Percentiles rank a stretch among this genome's conserved stretches.
phyloP scores from a whole-genome alignment of 2,113 vertebrate genomes.

The Albula goreensis region DNA sequence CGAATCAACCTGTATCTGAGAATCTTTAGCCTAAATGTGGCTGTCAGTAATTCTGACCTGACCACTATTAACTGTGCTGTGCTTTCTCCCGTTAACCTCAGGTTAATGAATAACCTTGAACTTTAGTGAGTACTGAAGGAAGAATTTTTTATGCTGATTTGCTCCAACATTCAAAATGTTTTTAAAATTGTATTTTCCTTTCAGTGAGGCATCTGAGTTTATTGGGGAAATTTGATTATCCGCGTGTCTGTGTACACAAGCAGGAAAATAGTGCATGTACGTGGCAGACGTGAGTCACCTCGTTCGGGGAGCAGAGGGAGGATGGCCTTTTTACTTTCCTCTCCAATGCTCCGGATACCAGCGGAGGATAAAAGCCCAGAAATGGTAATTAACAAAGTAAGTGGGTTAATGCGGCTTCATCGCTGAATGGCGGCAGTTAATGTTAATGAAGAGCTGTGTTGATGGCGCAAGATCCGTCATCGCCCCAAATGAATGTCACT shows the following conservation, averaged over 20 bases:
- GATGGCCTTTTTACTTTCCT: conserved; percentile 21
- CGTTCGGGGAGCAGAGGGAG: not conserved
- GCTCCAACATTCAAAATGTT: not conserved
- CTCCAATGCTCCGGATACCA: conserved; percentile 33
- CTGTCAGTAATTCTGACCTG: not conserved
- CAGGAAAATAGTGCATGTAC: not conserved
- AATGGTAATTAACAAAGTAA: conserved; percentile 57
- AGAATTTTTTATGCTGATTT: too few species aligned
- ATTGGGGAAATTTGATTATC: not conserved
- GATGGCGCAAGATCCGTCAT: conserved; percentile 35
- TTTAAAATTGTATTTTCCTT: not conserved
- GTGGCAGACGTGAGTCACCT: not conserved
- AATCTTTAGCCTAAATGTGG: not conserved
- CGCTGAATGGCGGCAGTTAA: conserved; percentile 47
- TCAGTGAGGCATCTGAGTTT: too few species aligned
- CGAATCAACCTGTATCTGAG: not conserved
- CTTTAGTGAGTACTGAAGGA: too few species aligned
- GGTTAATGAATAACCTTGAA: too few species aligned
- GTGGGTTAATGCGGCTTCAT: conserved; percentile 58
- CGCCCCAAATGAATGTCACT: conserved; percentile 53
- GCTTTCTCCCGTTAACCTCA: not conserved
- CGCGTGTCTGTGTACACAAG: not conserved
- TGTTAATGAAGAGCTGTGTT: conserved; percentile 54
- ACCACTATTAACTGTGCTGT: conserved; percentile 26
- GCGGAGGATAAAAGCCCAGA: conserved; percentile 43